Percentiles rank a stretch among this genome's conserved stretches.
Evolutionary conservation across 2,113 vertebrate genomes (phyloP).

Genomic region (Potamarius usumacintae): DNA sequence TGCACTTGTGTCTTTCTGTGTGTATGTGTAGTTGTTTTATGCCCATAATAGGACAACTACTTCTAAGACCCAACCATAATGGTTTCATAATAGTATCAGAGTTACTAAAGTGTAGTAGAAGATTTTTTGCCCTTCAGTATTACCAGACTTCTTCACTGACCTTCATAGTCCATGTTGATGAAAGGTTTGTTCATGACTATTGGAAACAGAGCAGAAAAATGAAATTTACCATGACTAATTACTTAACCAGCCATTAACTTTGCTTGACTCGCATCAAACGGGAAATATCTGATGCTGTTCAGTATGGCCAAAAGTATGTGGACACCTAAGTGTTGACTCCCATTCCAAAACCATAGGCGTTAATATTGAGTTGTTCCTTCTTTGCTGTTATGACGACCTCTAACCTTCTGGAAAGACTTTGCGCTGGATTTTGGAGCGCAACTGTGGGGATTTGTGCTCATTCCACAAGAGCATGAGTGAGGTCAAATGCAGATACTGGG

Average conservation of each 20-base stretch:
- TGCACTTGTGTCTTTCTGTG: neutral
- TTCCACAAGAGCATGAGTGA: constrained; percentile 1
- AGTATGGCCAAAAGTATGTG: neutral
- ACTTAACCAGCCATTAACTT: neutral
- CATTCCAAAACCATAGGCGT: neutral
- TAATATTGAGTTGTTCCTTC: neutral
- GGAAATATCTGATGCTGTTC: neutral
- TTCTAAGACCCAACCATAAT: neutral
- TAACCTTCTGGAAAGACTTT: neutral
- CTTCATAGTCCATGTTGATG: neutral
- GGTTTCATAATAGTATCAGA: neutral
- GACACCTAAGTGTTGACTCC: neutral
- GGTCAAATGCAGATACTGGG: neutral
- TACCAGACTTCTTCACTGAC: neutral
- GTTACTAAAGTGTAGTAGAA: neutral
- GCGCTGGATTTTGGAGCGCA: neutral
- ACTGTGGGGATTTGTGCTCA: neutral
- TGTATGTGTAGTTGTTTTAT: neutral
- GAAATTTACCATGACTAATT: neutral
- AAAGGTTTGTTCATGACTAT: neutral
- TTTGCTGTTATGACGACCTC: neutral
- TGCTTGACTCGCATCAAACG: neutral
- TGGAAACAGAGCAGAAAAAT: neutral
- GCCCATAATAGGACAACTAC: neutral
- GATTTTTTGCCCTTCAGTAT: neutral